phyloP scores from a whole-genome alignment of 2,797 vertebrate species.

The Sphenodon punctatus region DNA sequence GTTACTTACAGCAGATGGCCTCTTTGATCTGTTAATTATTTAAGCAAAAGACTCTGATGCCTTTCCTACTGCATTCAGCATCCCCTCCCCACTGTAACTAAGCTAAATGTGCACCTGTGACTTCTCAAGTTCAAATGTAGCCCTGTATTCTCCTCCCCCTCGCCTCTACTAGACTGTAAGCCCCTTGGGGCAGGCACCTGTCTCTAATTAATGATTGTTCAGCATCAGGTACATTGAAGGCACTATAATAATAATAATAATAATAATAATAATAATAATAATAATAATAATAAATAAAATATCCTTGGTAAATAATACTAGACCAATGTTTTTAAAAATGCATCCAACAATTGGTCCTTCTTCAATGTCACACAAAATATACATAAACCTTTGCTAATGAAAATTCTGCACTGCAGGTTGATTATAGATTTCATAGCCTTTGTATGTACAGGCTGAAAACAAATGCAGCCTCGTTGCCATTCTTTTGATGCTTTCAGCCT shows the following conservation, averaged over 20 bases:
- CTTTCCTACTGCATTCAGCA: not conserved
- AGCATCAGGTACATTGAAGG: too few species aligned
- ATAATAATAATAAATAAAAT: too few species aligned
- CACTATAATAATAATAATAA: too few species aligned
- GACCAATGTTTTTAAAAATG: not conserved
- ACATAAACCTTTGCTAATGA: not conserved
- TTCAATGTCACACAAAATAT: not conserved
- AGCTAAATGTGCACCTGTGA: too few species aligned
- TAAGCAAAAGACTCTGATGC: too few species aligned
- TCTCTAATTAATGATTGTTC: too few species aligned
- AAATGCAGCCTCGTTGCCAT: constrained; percentile 5
- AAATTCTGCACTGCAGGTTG: not conserved
- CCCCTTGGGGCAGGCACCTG: too few species aligned
- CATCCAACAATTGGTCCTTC: not conserved
- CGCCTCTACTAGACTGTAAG: too few species aligned
- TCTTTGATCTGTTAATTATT: not conserved
- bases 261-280: too few species aligned
- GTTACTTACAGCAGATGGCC: not conserved
- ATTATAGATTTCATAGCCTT: not conserved
- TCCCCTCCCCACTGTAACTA: not conserved
- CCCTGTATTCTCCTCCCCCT: too few species aligned
- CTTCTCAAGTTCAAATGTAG: too few species aligned
- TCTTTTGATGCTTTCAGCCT: constrained; percentile 5
- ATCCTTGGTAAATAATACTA: too few species aligned
- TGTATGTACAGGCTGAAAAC: constrained; percentile 19